Base-by-base conservation (phyloP, 2,888 invertebrate genomes). In the Dryobotodes eremita region DNA sequence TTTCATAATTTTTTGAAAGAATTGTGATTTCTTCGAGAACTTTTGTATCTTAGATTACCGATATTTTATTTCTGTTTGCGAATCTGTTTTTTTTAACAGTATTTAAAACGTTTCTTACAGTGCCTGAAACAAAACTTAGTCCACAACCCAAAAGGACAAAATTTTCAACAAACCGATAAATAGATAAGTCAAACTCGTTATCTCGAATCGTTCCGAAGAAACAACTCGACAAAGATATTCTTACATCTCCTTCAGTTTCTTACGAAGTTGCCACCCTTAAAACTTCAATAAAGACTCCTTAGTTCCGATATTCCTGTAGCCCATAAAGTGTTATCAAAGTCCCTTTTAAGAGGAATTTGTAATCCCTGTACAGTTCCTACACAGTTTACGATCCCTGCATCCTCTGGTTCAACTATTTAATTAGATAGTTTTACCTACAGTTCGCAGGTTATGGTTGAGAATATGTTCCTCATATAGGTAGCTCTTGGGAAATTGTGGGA, bases 171-270 rank as follows among this genome's bases (percentile, higher is more conserved):
- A 76, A 75, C 61, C 62, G 73, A 71, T 72, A 84, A 69, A 84
- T 42, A 79, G 62, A 83, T 76, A 79, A 84, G n/a, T 57, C 64
- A 55, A 77, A 85, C 53, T 85, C 57, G 65, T 77, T 77, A 85
- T 85, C 82, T 53, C 4, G 6, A 65, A 84, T 68, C 36, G 36
- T 73, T 87, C 26, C 36, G 26, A 66, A 81, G 71, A 77, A 77
- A 75, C 75, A 87, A 80, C 72, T 70, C 57, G 61, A 31, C 48
- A 50, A 57, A 81, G 82, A 75, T 75, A 73, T 70, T 65, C 71
- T 74, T 72, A 66, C 70, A 74, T 55, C 80, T 87, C 46, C 65
- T 64, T 13, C 53, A 66, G 53, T 36, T 26, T 17, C 17, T 48
- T 48, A 59, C 61, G 13, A 69, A 87, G 75, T 75, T 80, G n/a